Evolutionary conservation across 2,113 vertebrate genomes (phyloP).

Genomic region (Bos taurus): ARS-UCD2.0 NC_037351.1:4849001-4849500

Average conservation of each 20-base stretch:
- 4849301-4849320: neutral
- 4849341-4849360: neutral
- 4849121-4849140: neutral
- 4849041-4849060: neutral
- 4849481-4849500: neutral
- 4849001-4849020: neutral
- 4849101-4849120: neutral
- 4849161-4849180: neutral
- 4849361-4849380: neutral
- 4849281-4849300: neutral
- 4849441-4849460: neutral
- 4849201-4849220: neutral
- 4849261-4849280: neutral
- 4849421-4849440: neutral
- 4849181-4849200: neutral
- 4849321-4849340: neutral
- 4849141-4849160: fast-evolving
- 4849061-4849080: neutral
- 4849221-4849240: neutral
- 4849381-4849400: neutral
- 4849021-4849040: neutral
- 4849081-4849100: neutral
- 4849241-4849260: neutral
- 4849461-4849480: neutral
- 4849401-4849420: neutral